Percentiles rank a stretch among this genome's conserved stretches.
Conservation (phyloP, 1,140 invertebrate species). For the Drosophila bocqueti region DNA sequence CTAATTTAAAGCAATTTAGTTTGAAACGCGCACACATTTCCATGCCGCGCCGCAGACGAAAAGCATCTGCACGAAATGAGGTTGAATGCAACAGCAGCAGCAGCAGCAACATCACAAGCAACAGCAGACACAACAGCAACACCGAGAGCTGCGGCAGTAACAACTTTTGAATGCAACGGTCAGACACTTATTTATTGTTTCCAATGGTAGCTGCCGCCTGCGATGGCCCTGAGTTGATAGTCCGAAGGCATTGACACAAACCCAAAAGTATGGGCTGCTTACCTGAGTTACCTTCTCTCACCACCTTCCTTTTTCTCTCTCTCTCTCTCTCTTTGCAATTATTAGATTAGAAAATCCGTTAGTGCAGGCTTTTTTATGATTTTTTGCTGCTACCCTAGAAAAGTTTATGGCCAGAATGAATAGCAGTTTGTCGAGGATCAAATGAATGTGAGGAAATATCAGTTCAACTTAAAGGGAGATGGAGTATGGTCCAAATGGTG, state of each 20-base stretch:
- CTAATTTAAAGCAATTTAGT: conserved; percentile 84
- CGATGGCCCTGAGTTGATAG: conserved; percentile 79
- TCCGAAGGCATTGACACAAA: conserved; percentile 72
- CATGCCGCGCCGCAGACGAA: conserved; percentile 59
- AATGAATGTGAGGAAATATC: conserved; percentile 37
- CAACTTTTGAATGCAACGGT: conserved; percentile 50
- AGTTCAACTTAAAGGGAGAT: neutral
- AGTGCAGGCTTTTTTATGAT: conserved; percentile 17
- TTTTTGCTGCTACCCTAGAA: conserved; percentile 25
- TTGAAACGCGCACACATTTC: conserved; percentile 81
- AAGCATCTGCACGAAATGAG: conserved; percentile 71
- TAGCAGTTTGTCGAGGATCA: neutral
- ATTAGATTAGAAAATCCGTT: conserved; percentile 77
- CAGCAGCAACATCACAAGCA: conserved; percentile 12
- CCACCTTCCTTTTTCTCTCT: conserved; percentile 4
- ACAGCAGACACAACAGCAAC: conserved; percentile 8
- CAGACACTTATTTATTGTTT: conserved; percentile 76
- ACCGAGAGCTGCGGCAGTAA: conserved; percentile 31
- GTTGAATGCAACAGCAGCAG: conserved; percentile 55
- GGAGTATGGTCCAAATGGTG: neutral
- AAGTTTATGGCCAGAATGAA: conserved; percentile 25
- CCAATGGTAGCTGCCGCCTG: conserved; percentile 55
- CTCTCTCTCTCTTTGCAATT: conserved; percentile 42
- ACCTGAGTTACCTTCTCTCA: conserved; percentile 26
- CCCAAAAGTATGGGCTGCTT: conserved; percentile 34